Conservation (phyloP, 1,140 invertebrate genomes). For the Ephestia elutella region DNA sequence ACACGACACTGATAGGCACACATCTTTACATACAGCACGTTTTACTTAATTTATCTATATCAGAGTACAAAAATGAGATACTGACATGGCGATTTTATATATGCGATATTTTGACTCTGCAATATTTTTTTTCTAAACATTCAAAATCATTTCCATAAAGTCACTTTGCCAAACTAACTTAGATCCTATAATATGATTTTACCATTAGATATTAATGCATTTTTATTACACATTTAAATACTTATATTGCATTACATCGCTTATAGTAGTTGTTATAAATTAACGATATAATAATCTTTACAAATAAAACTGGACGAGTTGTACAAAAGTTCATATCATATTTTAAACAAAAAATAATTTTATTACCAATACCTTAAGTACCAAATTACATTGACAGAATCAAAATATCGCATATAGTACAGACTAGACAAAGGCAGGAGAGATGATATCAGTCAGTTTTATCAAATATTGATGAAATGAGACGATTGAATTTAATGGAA, state of each 20-base stretch:
- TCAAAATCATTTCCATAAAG: too few relatives aligned
- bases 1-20: conserved; percentile 13
- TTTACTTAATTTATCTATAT: neutral
- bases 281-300: too few relatives aligned
- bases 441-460: neutral
- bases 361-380: neutral
- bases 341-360: too few relatives aligned
- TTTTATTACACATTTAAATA: too few relatives aligned
- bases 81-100: neutral
- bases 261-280: too few relatives aligned
- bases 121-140: too few relatives aligned
- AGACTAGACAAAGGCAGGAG: neutral
- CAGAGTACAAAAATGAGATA: conserved; percentile 6
- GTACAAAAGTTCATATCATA: too few relatives aligned
- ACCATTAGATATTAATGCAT: too few relatives aligned
- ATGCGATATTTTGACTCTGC: neutral
- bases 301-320: too few relatives aligned
- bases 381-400: neutral
- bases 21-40: neutral
- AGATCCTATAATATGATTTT: too few relatives aligned
- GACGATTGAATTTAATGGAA: neutral
- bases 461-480: neutral
- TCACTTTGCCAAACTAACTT: too few relatives aligned
- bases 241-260: too few relatives aligned
- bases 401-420: neutral